Base-by-base conservation (phyloP, 2,888 invertebrate species). In the Eilema caniola region DNA sequence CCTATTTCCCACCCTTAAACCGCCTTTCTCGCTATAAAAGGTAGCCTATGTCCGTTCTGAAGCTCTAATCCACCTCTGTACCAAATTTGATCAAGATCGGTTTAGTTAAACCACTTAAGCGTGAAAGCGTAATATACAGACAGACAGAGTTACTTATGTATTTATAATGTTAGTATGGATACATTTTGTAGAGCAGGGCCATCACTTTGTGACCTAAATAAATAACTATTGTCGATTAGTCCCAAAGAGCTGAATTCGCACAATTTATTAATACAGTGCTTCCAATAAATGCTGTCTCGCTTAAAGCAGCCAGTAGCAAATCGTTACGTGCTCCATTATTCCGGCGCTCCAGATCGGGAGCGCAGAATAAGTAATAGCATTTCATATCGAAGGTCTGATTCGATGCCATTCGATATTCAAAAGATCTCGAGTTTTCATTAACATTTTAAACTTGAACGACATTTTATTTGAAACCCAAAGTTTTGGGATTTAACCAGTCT, bases 241-340 rank as follows among this genome's bases (percentile, higher is more conserved):
- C 20, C 53, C 10, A 47, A n/a, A 20, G 53, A 53, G 8, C n/a
- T 1, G 53, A 53, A 53, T 2, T 53, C n/a, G 59, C 14, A 59
- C 25, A 25, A 59, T 59, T 47, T 47, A 53, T 53, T 53, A 53
- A 53, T 53, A 53, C 53, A 53, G 53, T 24, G 59, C 14, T 16
- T 24, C 25, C 59, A 59, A 59, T 16, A 59, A 25, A 25, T 59
- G 59, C 25, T 16, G 59, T 59, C 59, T 25, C 7, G 59, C 28
- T 8, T 24, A 59, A 59, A 59, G 59, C 59, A 28, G 25, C 59
- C 7, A 25, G 2, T 59, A 25, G 25, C 59, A 25, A 16, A 25
- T 59, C 25, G 59, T 59, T 59, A 59, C 59, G 59, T 59, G 59
- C 59, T 59, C 59, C 59, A 59, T 59, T 59, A 59, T 59, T 59